phyloP scores from a whole-genome alignment of 2,888 invertebrate genomes.

The Ormyrus labotus region DNA sequence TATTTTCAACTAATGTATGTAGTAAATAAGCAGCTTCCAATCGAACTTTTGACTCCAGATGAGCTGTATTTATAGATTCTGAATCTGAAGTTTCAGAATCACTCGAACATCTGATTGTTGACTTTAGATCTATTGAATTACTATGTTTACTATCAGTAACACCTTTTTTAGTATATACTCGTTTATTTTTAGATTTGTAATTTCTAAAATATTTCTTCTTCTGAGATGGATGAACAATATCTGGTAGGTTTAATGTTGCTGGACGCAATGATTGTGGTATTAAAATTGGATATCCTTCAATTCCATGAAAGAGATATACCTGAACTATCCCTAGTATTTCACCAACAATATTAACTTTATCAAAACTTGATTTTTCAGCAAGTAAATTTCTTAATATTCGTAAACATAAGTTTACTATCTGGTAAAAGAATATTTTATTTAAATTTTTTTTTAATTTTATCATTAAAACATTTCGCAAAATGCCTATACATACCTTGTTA shows the following conservation, averaged over 20 bases:
- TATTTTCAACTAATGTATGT: constrained; percentile 62
- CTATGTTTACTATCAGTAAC: constrained; percentile 33
- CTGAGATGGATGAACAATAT: constrained; percentile 63
- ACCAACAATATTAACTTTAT: constrained; percentile 64
- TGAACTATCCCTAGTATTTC: constrained; percentile 70
- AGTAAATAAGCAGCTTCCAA: constrained; percentile 66
- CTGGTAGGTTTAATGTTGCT: constrained; percentile 72
- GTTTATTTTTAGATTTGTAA: constrained; percentile 48
- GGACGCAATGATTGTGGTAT: constrained; percentile 67
- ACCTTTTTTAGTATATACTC: constrained; percentile 30
- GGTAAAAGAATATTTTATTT: constrained; percentile 53
- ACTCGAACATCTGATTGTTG: constrained; percentile 62
- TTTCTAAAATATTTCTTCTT: constrained; percentile 61
- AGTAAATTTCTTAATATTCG: constrained; percentile 63
- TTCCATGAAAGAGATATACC: constrained; percentile 69
- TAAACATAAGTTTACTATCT: constrained; percentile 66
- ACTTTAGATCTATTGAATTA: constrained; percentile 15
- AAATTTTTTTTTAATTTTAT: not conserved
- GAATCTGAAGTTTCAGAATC: constrained; percentile 70
- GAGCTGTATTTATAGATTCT: constrained; percentile 60
- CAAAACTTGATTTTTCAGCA: constrained; percentile 57
- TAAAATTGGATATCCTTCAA: constrained; percentile 64
- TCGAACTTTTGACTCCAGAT: constrained; percentile 65
- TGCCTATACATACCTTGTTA: constrained; percentile 27
- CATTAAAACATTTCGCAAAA: not conserved